Evolutionary conservation across 2,888 invertebrate species (phyloP).

Genomic region (Tetranychus truncatus): DNA sequence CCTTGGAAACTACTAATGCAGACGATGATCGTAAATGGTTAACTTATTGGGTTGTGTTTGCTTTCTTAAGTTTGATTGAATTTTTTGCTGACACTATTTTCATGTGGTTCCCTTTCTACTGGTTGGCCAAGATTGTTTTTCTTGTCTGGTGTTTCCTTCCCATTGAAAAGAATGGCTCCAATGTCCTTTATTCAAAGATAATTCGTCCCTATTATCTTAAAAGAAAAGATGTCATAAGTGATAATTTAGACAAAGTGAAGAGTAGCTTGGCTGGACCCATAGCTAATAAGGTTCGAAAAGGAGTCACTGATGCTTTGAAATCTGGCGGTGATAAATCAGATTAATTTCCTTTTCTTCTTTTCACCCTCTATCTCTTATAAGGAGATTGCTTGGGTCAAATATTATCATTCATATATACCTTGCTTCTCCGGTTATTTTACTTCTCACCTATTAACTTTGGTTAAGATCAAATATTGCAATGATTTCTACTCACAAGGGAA

Average conservation of each 20-base stretch:
- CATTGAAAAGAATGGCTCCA: conserved; percentile 59
- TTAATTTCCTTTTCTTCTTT: background rate
- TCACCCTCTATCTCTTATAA: no score
- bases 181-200: conserved; percentile 50
- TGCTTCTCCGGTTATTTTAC: no score
- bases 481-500: no score
- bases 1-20: conserved; percentile 39
- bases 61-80: conserved; percentile 76
- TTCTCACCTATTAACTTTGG: no score
- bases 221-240: conserved; percentile 47
- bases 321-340: background rate
- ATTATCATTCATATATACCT: no score
- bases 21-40: conserved; percentile 84
- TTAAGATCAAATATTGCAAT: no score
- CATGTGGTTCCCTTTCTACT: conserved; percentile 28
- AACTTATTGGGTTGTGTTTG: conserved; percentile 95
- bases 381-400: no score
- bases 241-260: background rate
- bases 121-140: conserved; percentile 48
- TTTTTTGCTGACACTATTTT: conserved; percentile 75
- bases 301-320: background rate
- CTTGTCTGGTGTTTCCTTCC: conserved; percentile 76
- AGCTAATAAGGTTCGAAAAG: background rate
- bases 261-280: background rate
- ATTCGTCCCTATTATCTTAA: conserved; percentile 66